Conservation (phyloP, 2,888 invertebrate genomes). For the Tetragonula carbonaria region DNA sequence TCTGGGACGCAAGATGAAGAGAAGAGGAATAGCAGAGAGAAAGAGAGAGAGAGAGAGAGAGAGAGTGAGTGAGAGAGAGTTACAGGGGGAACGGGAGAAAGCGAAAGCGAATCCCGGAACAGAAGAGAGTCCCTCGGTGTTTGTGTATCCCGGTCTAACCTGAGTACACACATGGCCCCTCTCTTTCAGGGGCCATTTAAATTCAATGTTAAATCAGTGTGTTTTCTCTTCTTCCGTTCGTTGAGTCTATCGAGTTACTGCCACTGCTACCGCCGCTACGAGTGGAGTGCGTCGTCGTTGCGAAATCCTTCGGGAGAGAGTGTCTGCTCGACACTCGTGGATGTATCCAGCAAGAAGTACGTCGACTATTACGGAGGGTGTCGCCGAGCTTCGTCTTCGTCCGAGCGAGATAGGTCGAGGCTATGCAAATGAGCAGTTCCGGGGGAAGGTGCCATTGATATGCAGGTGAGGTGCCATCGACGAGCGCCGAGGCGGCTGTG, state of each 20-base stretch:
- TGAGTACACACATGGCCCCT: background rate
- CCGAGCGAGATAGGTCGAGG: constrained; percentile 64
- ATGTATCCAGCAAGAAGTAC: constrained; percentile 44
- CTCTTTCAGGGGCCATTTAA: constrained; percentile 47
- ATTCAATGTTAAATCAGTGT: constrained; percentile 32
- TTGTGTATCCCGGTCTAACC: constrained; percentile 37
- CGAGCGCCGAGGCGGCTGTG: constrained; percentile 74
- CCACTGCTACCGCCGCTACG: background rate
- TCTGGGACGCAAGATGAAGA: constrained; percentile 23
- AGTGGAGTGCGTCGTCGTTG: constrained; percentile 13
- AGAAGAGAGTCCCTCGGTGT: background rate
- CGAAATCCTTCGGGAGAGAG: constrained; percentile 33
- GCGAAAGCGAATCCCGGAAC: constrained; percentile 13
- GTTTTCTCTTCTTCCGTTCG: background rate
- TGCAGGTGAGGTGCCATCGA: constrained; percentile 77
- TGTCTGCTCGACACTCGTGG: background rate
- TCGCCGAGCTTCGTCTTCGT: constrained; percentile 32
- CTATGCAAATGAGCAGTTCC: constrained; percentile 74
- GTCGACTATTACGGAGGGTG: constrained; percentile 44
- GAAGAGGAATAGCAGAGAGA: background rate
- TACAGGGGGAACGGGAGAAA: background rate
- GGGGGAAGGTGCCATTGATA: constrained; percentile 76
- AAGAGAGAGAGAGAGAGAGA: too few species aligned
- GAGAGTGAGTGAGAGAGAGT: too few species aligned
- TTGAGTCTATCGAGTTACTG: constrained; percentile 12